Conservation (phyloP, 2,888 invertebrate species). For the Mycalesis mineus region DNA sequence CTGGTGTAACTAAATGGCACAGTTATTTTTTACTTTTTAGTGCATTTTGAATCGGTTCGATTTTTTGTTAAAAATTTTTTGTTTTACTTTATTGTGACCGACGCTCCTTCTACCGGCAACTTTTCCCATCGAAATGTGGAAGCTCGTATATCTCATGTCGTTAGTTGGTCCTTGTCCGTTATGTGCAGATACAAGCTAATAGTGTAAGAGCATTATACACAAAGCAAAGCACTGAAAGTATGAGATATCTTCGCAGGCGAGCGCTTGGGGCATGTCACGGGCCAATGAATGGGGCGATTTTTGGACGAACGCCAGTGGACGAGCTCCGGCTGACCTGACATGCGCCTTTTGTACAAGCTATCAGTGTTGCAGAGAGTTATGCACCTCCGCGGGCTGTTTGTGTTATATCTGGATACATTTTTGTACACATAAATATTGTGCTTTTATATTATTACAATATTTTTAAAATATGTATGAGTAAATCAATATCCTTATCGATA, state of each 20-base stretch:
- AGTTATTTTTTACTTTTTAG: too few species aligned
- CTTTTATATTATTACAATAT: background rate
- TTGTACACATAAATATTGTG: background rate
- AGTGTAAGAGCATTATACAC: background rate
- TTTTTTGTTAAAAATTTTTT: too few species aligned
- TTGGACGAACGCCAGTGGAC: conserved; percentile 24
- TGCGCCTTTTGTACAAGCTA: conserved; percentile 12
- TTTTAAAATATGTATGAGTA: too few species aligned
- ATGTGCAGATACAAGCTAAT: background rate
- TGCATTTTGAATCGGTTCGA: too few species aligned
- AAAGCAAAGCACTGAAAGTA: conserved; percentile 1
- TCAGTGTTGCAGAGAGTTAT: conserved; percentile 3
- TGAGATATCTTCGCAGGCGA: conserved; percentile 22
- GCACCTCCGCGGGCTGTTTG: background rate
- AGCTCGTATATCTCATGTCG: too few species aligned
- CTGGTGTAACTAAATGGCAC: too few species aligned
- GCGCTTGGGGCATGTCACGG: conserved; percentile 38
- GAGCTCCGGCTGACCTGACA: conserved; percentile 11
- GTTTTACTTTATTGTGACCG: too few species aligned
- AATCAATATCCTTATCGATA: too few species aligned
- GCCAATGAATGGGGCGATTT: conserved; percentile 19
- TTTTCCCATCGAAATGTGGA: too few species aligned
- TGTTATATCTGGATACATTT: background rate
- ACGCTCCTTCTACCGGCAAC: too few species aligned
- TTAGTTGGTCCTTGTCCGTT: too few species aligned